Evolutionary conservation across 2,797 vertebrate species (phyloP).

Genomic region (Aldrovandia affinis): DNA sequence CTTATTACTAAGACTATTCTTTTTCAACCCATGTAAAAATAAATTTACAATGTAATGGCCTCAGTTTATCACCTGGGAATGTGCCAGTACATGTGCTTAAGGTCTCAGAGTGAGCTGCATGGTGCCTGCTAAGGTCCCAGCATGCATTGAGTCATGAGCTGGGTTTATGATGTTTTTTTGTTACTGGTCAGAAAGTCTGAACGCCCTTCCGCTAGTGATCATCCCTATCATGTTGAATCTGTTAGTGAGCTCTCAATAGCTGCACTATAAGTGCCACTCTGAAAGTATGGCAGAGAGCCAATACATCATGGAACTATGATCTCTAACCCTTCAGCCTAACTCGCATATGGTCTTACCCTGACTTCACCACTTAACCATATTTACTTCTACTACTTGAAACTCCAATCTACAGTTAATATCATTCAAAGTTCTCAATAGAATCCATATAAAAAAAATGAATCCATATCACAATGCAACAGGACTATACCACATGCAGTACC

Average conservation of each 20-base stretch:
- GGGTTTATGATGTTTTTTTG: not conserved
- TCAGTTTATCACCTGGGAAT: not conserved
- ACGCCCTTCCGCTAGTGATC: not conserved
- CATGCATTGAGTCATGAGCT: not conserved
- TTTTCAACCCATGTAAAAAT: no score
- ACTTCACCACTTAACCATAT: not conserved
- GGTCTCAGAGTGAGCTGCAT: not conserved
- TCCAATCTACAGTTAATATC: not conserved
- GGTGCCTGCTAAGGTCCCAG: not conserved
- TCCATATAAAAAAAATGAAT: not conserved
- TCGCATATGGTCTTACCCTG: not conserved
- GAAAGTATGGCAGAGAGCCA: not conserved
- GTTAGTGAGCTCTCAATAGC: not conserved
- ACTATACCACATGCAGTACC: no score
- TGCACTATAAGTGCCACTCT: not conserved
- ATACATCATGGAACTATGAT: not conserved
- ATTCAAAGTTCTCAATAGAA: not conserved
- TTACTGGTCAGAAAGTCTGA: not conserved
- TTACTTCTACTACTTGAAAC: not conserved
- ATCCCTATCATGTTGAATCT: not conserved
- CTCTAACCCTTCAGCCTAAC: not conserved
- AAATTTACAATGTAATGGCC: not conserved
- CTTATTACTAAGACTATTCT: no score
- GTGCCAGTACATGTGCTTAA: not conserved
- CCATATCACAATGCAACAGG: no score